Evolutionary conservation across 2,113 vertebrate genomes (phyloP).

Genomic region (Tachysurus vachellii): DNA sequence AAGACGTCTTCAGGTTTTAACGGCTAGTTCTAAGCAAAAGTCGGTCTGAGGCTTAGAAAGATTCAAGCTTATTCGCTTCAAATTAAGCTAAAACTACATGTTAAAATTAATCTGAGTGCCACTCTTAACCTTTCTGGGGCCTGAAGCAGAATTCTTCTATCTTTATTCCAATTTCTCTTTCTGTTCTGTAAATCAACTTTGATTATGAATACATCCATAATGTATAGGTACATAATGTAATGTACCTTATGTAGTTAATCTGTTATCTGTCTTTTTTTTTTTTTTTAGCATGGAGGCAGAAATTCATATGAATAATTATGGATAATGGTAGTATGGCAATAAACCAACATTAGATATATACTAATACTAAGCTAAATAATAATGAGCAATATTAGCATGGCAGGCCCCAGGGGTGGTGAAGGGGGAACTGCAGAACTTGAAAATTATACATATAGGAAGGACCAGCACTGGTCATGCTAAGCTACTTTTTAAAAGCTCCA

Average conservation of each 20-base stretch:
- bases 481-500: constrained; percentile 40
- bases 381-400: background rate
- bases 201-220: too few relatives aligned
- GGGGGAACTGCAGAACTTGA: background rate
- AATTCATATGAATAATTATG: background rate
- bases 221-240: too few relatives aligned
- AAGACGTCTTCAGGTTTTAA: constrained; percentile 39
- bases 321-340: background rate
- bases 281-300: background rate
- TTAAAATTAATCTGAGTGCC: constrained; percentile 22
- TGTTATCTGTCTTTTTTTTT: background rate
- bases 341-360: background rate
- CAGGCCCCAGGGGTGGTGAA: background rate
- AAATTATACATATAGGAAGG: background rate
- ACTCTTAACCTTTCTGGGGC: background rate
- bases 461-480: constrained; percentile 32
- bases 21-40: constrained; percentile 24
- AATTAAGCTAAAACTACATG: constrained; percentile 42
- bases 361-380: background rate
- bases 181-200: background rate
- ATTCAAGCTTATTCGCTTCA: constrained; percentile 6
- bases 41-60: constrained; percentile 5
- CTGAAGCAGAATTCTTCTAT: background rate
- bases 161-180: background rate
- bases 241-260: background rate